Base-by-base conservation (phyloP, 2,797 vertebrate species). In the Microctenopoma steveboyesi region DNA sequence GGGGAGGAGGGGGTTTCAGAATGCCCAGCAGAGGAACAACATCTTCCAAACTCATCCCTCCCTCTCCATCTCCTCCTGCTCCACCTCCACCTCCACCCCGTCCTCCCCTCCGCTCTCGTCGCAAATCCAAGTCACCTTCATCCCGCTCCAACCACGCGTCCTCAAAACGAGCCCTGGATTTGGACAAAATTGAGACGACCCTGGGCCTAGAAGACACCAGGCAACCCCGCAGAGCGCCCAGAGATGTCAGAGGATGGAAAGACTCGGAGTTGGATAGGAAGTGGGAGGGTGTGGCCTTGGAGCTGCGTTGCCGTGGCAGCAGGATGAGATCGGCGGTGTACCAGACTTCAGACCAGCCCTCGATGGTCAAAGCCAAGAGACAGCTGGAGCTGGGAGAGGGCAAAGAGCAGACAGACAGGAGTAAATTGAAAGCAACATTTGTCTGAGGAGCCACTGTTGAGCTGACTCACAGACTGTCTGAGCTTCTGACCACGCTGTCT, bases 371-470 rank as follows among this genome's bases (percentile, higher is more conserved):
- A 64, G 66, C 73, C 60, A 95, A 91, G 67, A 92, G 82, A 0
- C 88, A 86, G 27, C 4, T 67, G 53, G 81, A 91, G 74, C 83
- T 72, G 16, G 74, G 65, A 4, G 72, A 83, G 51, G 78, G 39
- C 69, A 88, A 64, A 50, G 68, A 80, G 37, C 94, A 92, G 84
- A 63, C 81, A 28, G 88, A 91, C 40, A 87, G 90, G 49, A 92
- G 74, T 81, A 90, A 94, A 16, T 86, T 94, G 82, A 96, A 96
- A 71, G 96, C 97, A 10, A 98, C 97, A 4, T 99, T 98, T 69
- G 97, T 99, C 64, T 99, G 91, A 96, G 65, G 48, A 30, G 47
- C 25, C 28, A 0, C 49, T 33, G 60, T 59, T 39, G 4, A 15
- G 33, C 35, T 50, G 61, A n/a, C 54, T 75, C 47, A 8, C 50